Evolutionary conservation across 2,888 invertebrate genomes (phyloP).

Genomic region (Troides aeacus): DNA sequence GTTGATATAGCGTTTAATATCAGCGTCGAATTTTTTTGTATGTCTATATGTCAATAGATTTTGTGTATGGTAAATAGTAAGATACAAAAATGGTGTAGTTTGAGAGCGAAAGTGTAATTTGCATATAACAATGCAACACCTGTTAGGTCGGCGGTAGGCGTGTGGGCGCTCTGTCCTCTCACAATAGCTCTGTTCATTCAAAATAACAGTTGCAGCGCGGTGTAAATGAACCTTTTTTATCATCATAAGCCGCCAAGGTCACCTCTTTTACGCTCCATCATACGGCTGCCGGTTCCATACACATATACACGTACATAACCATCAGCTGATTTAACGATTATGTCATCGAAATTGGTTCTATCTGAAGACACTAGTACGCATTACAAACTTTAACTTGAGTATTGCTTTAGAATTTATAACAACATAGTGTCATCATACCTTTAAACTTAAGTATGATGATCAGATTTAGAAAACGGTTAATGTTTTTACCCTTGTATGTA

Average conservation of each 20-base stretch:
- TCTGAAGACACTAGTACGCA: neutral
- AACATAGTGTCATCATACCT: too few relatives aligned
- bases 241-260: constrained; percentile 73
- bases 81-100: constrained; percentile 61
- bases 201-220: constrained; percentile 66
- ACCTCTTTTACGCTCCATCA: constrained; percentile 62
- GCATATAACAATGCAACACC: constrained; percentile 79
- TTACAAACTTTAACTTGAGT: too few relatives aligned
- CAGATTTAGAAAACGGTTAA: too few relatives aligned
- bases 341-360: constrained; percentile 32
- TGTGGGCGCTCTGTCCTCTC: constrained; percentile 71
- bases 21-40: neutral
- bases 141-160: constrained; percentile 59
- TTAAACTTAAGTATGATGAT: too few relatives aligned
- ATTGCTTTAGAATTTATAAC: too few relatives aligned
- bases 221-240: constrained; percentile 79
- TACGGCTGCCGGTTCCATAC: constrained; percentile 44
- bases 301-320: neutral
- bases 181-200: constrained; percentile 60
- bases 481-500: too few relatives aligned
- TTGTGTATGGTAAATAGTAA: constrained; percentile 36
- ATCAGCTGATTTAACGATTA: constrained; percentile 4
- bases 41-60: constrained; percentile 33
- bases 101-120: constrained; percentile 77
- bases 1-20: neutral